Evolutionary conservation across 2,888 invertebrate species (phyloP).

Genomic region (Oscheius sp.): DNA sequence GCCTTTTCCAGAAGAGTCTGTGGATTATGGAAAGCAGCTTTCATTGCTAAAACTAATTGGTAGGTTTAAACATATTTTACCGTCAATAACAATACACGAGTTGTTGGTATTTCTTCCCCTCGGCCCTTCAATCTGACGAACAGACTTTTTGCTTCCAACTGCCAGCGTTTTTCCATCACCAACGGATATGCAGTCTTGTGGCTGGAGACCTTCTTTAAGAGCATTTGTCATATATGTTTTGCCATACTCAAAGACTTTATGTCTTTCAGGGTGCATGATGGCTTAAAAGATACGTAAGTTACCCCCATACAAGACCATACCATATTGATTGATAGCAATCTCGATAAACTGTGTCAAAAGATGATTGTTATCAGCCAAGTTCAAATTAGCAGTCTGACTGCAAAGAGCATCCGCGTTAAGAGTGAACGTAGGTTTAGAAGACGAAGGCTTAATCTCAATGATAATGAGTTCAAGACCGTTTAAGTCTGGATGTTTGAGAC

Average conservation of each 20-base stretch:
- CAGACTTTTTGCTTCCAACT: slow-evolving; percentile 38
- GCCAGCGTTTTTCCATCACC: slow-evolving; percentile 44
- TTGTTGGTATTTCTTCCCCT: slow-evolving; percentile 33
- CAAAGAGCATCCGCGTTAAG: background rate
- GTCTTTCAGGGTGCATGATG: slow-evolving; percentile 24
- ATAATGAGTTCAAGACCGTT: background rate
- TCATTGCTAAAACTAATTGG: slow-evolving; percentile 33
- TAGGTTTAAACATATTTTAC: slow-evolving; percentile 4
- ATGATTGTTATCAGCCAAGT: background rate
- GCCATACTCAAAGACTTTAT: slow-evolving; percentile 42
- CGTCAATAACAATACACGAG: slow-evolving; percentile 39
- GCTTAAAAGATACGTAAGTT: background rate
- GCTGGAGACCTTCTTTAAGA: slow-evolving; percentile 13
- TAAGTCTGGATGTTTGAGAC: background rate
- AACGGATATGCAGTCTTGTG: slow-evolving; percentile 31
- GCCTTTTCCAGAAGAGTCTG: slow-evolving; percentile 24
- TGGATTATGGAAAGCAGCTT: slow-evolving; percentile 45
- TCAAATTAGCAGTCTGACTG: background rate
- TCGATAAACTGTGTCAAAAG: slow-evolving; percentile 11
- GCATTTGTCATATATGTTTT: slow-evolving; percentile 38
- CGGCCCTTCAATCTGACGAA: slow-evolving; percentile 43
- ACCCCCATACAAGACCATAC: background rate
- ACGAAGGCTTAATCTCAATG: background rate
- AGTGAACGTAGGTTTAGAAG: background rate
- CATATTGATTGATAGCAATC: background rate